Percentiles rank a stretch among this genome's conserved stretches.
Conservation (phyloP, 2,113 vertebrate species). For the Colius striatus region DNA sequence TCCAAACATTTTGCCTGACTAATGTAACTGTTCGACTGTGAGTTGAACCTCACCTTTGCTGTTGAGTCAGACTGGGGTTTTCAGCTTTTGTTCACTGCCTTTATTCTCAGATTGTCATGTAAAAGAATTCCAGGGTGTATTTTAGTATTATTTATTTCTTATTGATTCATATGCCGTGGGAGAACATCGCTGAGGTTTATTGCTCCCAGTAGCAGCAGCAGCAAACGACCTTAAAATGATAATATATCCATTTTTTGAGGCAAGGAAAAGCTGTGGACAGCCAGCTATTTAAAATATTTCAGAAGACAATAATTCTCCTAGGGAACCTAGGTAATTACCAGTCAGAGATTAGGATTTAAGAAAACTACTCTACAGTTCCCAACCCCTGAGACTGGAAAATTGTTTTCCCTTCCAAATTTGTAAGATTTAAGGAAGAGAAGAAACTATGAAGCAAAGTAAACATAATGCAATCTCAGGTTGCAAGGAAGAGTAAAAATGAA, state of each 20-base stretch:
- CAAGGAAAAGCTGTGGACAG: conserved; percentile 59
- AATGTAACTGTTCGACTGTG: neutral
- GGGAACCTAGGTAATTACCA: conserved; percentile 27
- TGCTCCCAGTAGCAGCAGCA: conserved; percentile 35
- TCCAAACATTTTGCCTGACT: neutral
- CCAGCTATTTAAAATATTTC: conserved; percentile 66
- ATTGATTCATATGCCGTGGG: neutral
- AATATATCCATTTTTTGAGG: conserved; percentile 49
- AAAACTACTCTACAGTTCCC: conserved; percentile 5
- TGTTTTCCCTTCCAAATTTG: conserved; percentile 26
- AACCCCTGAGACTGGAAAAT: conserved; percentile 31
- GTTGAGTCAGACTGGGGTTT: neutral
- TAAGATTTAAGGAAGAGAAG: conserved; percentile 15
- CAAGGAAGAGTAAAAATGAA: conserved; percentile 16
- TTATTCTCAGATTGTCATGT: neutral
- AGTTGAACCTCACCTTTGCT: neutral
- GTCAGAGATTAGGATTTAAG: conserved; percentile 42
- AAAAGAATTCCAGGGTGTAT: neutral
- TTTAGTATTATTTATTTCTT: conserved; percentile 23
- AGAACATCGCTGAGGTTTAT: conserved; percentile 32
- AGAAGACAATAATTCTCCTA: conserved; percentile 57
- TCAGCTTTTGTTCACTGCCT: neutral
- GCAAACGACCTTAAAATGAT: conserved; percentile 51
- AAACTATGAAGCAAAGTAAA: conserved; percentile 44
- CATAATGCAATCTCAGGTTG: conserved; percentile 31